These are phyloP conservation scores for Augochlorella aurata DNA, from an alignment of 2,888 invertebrate species.

Conservation along the genomic window DNA sequence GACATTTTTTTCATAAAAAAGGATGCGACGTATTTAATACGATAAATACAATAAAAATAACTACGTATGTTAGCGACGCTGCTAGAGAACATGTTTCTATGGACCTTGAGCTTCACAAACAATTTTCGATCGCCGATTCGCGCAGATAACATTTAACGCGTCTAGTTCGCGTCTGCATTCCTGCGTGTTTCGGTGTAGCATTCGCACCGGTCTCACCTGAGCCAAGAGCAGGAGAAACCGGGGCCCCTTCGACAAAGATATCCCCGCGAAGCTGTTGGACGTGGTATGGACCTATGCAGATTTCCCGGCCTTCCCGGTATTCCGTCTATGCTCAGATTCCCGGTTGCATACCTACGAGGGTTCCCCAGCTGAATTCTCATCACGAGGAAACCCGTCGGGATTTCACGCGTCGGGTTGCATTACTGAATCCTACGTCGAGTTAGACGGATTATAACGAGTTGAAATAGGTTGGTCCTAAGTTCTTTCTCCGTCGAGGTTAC, in stretches of 20 bases:
- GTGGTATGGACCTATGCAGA: constrained; percentile 24
- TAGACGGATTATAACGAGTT: constrained; percentile 73
- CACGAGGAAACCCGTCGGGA: constrained; percentile 68
- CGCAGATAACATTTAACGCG: no score
- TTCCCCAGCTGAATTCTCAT: constrained; percentile 53
- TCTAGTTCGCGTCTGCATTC: no score
- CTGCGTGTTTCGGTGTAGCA: background rate
- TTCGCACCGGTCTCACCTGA: background rate
- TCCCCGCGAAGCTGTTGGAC: constrained; percentile 13
- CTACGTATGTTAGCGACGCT: no score
- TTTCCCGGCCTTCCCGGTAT: constrained; percentile 29
- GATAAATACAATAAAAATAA: no score
- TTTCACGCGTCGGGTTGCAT: constrained; percentile 78
- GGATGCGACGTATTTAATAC: no score
- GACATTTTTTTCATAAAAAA: no score
- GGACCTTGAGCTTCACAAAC: no score
- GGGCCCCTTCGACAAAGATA: background rate
- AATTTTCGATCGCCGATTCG: background rate
- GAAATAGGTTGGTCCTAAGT: constrained; percentile 66
- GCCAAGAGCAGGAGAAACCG: background rate
- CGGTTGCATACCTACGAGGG: constrained; percentile 44
- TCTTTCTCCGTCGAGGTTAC: constrained; percentile 31
- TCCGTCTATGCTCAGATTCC: constrained; percentile 30
- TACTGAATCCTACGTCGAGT: constrained; percentile 73
- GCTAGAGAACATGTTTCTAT: no score